phyloP scores from a whole-genome alignment of 35 echinoderm and acorn worm species.

The Stichopus chloronotus region DNA sequence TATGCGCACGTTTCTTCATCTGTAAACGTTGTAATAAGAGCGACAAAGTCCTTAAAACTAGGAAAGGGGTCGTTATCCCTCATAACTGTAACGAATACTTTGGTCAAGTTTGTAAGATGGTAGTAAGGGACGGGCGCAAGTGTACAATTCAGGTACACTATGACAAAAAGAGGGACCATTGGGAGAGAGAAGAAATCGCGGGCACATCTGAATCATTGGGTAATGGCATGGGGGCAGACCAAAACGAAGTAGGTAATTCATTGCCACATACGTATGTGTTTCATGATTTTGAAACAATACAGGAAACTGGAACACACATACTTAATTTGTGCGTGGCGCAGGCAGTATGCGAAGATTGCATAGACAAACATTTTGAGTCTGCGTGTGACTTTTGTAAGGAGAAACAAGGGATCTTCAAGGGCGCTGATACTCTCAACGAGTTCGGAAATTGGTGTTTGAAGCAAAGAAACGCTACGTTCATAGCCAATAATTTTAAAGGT shows the following conservation, averaged over 20 bases:
- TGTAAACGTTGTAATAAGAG: constrained; percentile 22
- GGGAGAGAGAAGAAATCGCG: background rate
- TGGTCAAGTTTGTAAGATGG: constrained; percentile 38
- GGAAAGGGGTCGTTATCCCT: constrained; percentile 33
- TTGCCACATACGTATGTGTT: constrained; percentile 36
- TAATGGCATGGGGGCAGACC: background rate
- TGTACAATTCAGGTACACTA: constrained; percentile 26
- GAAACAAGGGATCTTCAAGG: constrained; percentile 61
- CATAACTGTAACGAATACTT: constrained; percentile 50
- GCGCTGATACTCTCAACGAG: constrained; percentile 17
- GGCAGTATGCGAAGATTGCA: constrained; percentile 52
- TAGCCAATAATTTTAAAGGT: constrained; percentile 63
- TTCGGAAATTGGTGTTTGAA: constrained; percentile 55
- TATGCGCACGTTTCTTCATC: constrained; percentile 26
- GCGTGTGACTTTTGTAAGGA: constrained; percentile 43
- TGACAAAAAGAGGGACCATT: constrained; percentile 33
- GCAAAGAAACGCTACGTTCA: constrained; percentile 20
- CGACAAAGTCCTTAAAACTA: constrained; percentile 18
- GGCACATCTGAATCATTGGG: background rate
- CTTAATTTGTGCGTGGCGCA: constrained; percentile 66
- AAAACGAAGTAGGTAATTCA: constrained; percentile 10
- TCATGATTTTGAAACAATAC: constrained; percentile 39
- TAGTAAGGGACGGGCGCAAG: constrained; percentile 38
- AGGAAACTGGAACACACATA: constrained; percentile 47
- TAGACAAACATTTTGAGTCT: constrained; percentile 3